These are phyloP conservation scores for Dione vanillae DNA, from an alignment of 2,888 invertebrate genomes.

Conservation along the genomic window DNA sequence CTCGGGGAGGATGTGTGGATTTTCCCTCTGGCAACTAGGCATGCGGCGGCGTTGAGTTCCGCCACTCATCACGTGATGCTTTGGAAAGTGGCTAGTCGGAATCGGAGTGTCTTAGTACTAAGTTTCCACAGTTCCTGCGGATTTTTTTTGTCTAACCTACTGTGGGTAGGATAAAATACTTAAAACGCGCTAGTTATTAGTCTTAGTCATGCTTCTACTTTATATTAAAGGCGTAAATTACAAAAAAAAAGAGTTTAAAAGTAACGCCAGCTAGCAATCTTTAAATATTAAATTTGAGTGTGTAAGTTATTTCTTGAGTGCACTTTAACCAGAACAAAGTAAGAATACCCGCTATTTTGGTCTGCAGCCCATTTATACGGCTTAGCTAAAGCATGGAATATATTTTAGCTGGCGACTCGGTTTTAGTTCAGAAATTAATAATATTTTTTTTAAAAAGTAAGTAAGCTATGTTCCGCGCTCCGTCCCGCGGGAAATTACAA, in stretches of 20 bases:
- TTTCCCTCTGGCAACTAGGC: no score
- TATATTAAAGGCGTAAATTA: background rate
- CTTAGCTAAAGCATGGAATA: constrained; percentile 42
- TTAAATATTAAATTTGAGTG: constrained; percentile 35
- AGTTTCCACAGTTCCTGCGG: no score
- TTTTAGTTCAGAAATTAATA: constrained; percentile 50
- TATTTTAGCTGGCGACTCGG: constrained; percentile 42
- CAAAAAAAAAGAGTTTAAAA: background rate
- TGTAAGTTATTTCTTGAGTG: constrained; percentile 33
- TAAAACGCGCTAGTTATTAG: no score
- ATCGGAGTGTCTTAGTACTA: no score
- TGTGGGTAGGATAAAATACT: no score
- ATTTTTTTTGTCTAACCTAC: no score
- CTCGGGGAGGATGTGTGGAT: no score
- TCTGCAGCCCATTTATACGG: constrained; percentile 41
- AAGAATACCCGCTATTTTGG: constrained; percentile 36
- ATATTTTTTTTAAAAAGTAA: constrained; percentile 47
- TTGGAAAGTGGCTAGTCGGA: no score
- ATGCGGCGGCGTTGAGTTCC: no score
- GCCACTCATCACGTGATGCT: no score
- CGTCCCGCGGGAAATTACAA: constrained; percentile 71
- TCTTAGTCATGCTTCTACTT: no score
- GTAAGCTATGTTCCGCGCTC: constrained; percentile 46
- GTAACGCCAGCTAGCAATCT: constrained; percentile 12
- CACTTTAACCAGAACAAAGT: constrained; percentile 34